A percentile compares a stretch with the other conserved stretches of the same genome.
phyloP scores from a whole-genome alignment of 2,797 vertebrate genomes.

The Echeneis naucrates region DNA sequence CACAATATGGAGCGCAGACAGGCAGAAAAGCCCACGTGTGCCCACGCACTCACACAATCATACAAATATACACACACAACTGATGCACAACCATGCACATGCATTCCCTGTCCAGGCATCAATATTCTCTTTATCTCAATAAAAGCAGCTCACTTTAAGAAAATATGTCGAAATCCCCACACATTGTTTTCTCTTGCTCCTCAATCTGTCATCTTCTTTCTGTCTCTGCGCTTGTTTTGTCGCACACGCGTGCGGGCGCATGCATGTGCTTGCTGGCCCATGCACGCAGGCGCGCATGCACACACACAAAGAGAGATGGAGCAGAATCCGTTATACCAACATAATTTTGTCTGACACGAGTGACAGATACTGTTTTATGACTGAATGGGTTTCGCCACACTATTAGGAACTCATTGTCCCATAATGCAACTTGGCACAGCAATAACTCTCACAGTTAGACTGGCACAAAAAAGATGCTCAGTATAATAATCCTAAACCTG shows the following conservation, averaged over 20 bases:
- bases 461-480: conserved; percentile 60
- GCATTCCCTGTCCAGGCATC: conserved; percentile 5
- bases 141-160: conserved; percentile 26
- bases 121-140: conserved; percentile 26
- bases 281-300: conserved; percentile 14
- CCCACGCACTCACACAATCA: not conserved
- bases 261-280: not conserved
- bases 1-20: conserved; percentile 69
- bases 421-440: conserved; percentile 75
- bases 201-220: conserved; percentile 37
- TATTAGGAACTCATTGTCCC: conserved; percentile 80
- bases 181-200: conserved; percentile 33
- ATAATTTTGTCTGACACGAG: conserved; percentile 79
- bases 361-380: conserved; percentile 83
- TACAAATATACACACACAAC: conserved; percentile 22
- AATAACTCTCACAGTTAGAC: conserved; percentile 57
- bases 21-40: conserved; percentile 25
- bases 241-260: conserved; percentile 1
- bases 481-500: conserved; percentile 31
- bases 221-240: conserved; percentile 52
- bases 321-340: conserved; percentile 68
- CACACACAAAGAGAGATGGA: conserved; percentile 43
- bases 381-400: conserved; percentile 76
- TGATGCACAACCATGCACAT: conserved; percentile 5
- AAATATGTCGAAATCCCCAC: conserved; percentile 47